Conservation (phyloP, 2,888 invertebrate species). For the Monopis laevigella region DNA sequence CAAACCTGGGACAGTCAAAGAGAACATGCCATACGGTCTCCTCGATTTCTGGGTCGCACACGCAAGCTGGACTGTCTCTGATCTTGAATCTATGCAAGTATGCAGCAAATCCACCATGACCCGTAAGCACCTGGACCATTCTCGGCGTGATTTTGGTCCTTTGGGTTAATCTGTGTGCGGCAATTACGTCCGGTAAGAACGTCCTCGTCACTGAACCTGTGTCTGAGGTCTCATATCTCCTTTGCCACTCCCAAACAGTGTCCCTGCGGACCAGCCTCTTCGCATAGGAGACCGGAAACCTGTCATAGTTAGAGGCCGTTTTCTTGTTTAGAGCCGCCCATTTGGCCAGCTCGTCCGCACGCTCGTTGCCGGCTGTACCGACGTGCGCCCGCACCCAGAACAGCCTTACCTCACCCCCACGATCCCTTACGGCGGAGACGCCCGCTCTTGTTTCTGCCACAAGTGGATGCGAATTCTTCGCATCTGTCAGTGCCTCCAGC, state of each 20-base stretch:
- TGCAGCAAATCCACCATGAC: constrained; percentile 6
- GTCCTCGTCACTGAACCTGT: neutral
- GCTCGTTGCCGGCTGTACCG: neutral
- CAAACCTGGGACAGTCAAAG: neutral
- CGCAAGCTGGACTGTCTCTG: constrained; percentile 1
- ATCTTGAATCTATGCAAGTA: constrained; percentile 4
- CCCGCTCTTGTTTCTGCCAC: neutral
- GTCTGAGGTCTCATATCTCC: neutral
- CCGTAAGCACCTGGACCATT: neutral
- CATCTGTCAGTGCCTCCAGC: neutral
- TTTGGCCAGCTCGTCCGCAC: constrained; percentile 7
- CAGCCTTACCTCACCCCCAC: neutral
- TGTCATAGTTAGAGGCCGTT: neutral
- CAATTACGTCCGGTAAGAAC: neutral
- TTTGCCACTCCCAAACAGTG: constrained; percentile 1
- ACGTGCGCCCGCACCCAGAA: constrained; percentile 1
- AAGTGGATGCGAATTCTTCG: neutral
- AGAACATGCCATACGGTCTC: neutral
- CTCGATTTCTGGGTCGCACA: neutral
- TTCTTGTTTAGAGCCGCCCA: neutral
- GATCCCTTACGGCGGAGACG: neutral
- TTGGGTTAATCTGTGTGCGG: neutral
- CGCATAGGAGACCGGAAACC: neutral
- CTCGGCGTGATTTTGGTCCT: neutral
- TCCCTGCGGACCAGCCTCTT: neutral